A percentile compares a stretch with the other conserved stretches of the same genome.
These are phyloP conservation scores for Synanthedon formicaeformis DNA, from an alignment of 2,888 invertebrate genomes.

Conservation along the genomic window DNA sequence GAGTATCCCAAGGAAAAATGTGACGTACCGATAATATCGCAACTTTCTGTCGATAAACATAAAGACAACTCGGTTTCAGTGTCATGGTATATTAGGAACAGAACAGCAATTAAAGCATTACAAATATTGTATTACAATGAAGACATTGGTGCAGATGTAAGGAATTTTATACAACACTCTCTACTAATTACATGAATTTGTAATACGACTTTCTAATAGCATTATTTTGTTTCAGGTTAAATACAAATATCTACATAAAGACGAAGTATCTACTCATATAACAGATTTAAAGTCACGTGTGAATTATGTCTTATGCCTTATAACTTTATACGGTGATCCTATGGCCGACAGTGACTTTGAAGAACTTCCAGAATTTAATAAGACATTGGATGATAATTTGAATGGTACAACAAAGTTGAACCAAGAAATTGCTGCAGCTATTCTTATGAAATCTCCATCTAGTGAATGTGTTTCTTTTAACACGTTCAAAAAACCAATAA, in stretches of 20 bases:
- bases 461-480: conserved; percentile 59
- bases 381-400: conserved; percentile 23
- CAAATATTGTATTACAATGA: conserved; percentile 83
- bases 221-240: conserved; percentile 34
- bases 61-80: conserved; percentile 87
- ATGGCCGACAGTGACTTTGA: conserved; percentile 25
- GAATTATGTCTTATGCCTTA: conserved; percentile 52
- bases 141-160: conserved; percentile 35
- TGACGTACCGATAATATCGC: conserved; percentile 81
- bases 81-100: conserved; percentile 90
- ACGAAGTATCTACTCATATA: conserved; percentile 45
- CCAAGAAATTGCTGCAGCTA: conserved; percentile 43
- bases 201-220: not conserved
- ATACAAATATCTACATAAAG: conserved; percentile 45
- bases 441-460: conserved; percentile 49
- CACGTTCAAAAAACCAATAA: conserved; percentile 39
- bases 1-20: conserved; percentile 60
- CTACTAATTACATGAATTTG: not conserved
- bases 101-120: conserved; percentile 84
- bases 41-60: conserved; percentile 87
- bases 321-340: conserved; percentile 45
- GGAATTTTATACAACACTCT: conserved; percentile 10
- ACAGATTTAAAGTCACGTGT: conserved; percentile 39
- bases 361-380: conserved; percentile 27
- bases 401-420: conserved; percentile 40